Base-by-base conservation (phyloP, 2,113 vertebrate species). In the Silurus asotus region DNA sequence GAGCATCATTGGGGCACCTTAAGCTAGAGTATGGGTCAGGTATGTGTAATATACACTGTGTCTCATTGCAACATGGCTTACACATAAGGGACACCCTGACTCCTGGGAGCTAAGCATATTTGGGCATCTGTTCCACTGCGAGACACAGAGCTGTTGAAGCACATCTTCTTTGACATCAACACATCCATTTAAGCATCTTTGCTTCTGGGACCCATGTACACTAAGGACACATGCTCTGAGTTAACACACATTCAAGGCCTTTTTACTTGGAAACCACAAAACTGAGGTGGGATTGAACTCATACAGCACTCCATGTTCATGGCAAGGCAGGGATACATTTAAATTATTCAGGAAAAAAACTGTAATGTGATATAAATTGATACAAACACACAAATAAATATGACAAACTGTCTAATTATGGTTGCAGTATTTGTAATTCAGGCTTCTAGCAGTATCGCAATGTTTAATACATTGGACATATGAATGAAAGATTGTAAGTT, bases 1-100 rank as follows among this genome's bases (percentile, higher is more conserved):
- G 70, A 23, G 78, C 70, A 62, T 25, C 19, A 15, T 25, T 72
- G 62, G 72, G 70, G 82, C 23, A 48, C 49, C 61, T 70, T 87
- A 84, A 84, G 25, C n/a, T 25, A 58, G 23, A 67, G 84, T 87
- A 59, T 79, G 81, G 72, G 86, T 87, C 86, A 87, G 62, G 19
- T 85, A 51, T 89, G 62, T 87, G 64, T 48, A 87, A 87, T 85
- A 85, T 80, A 89, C 83, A 82, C 82, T 87, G 64, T 85, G 85
- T 84, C 81, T 65, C 81, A 80, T 81, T 86, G 76, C 45, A 81
- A 49, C 45, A 23, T 74, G 8, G 70, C 48, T 74, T 8, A 89
- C 69, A 84, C 58, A 84, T 61, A 76, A 83, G 81, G 64, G 58
- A 28, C 69, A 56, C 15, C 28, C 48, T 80, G 2, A 53, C 15